Conservation (phyloP, 2,797 vertebrate species). For the Pterois miles region DNA sequence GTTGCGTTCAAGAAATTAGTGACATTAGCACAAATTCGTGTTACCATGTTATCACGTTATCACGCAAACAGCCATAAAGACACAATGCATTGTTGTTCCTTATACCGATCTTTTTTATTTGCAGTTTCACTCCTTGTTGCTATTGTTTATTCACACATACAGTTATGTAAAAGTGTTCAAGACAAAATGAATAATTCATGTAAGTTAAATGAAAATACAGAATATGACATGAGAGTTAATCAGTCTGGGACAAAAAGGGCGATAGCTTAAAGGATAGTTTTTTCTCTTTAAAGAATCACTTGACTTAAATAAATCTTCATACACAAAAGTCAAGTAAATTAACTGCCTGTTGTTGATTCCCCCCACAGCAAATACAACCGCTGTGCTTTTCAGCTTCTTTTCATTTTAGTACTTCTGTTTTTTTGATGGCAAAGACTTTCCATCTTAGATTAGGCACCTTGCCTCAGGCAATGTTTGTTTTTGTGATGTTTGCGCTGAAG, state of each 20-base stretch:
- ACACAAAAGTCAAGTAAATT: conserved; percentile 50
- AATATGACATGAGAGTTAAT: not conserved
- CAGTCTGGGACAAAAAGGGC: not conserved
- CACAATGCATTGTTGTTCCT: not conserved
- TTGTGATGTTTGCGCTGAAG: conserved; percentile 38
- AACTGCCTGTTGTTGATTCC: conserved; percentile 18
- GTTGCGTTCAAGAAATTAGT: too few species aligned
- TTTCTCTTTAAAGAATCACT: conserved; percentile 33
- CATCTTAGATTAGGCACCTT: conserved; percentile 56
- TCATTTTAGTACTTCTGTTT: conserved; percentile 41
- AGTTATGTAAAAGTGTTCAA: not conserved
- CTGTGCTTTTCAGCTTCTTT: conserved; percentile 14
- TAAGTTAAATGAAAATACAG: not conserved
- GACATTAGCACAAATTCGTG: too few species aligned
- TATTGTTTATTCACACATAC: not conserved
- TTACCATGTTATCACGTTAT: too few species aligned
- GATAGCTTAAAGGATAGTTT: not conserved
- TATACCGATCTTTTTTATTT: not conserved
- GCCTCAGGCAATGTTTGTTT: conserved; percentile 57
- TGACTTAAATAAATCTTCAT: conserved; percentile 28
- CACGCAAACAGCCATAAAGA: too few species aligned
- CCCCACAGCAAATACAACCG: conserved; percentile 26
- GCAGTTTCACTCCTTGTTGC: not conserved
- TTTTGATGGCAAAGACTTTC: conserved; percentile 49
- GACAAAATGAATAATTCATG: not conserved